A percentile compares a stretch with the other conserved stretches of the same genome.
Evolutionary conservation across 2,888 invertebrate genomes (phyloP).

Genomic region (Hymenopus coronatus): DNA sequence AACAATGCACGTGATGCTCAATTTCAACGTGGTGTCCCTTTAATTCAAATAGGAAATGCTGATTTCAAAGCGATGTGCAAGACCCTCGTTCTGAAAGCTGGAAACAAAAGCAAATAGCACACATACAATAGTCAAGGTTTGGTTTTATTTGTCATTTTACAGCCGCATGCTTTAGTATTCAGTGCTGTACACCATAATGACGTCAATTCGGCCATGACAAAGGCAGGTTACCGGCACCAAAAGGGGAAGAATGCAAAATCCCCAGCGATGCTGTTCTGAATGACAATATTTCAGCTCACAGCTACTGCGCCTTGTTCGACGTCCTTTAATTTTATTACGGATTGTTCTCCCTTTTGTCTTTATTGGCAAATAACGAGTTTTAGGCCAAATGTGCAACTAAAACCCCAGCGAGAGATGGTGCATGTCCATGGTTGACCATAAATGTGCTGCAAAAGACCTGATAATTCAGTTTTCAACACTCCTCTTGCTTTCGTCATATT

Average conservation of each 20-base stretch:
- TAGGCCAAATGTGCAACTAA: neutral
- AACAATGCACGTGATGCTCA: too few species aligned
- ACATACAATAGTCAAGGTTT: too few species aligned
- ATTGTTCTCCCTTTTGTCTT: too few species aligned
- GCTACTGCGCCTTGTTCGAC: neutral
- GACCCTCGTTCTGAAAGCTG: too few species aligned
- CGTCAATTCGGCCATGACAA: neutral
- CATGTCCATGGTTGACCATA: neutral
- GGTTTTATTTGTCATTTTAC: too few species aligned
- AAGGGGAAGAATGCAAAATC: neutral
- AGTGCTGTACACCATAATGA: neutral
- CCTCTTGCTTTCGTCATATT: too few species aligned
- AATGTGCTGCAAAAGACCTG: neutral
- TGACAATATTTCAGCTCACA: neutral
- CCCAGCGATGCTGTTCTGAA: neutral
- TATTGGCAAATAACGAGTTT: neutral
- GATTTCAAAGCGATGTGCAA: too few species aligned
- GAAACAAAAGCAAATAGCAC: neutral
- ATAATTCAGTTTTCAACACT: too few species aligned
- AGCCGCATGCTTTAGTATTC: neutral
- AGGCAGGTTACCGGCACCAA: neutral
- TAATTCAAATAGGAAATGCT: too few species aligned
- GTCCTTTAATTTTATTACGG: neutral
- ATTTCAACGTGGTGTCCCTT: too few species aligned
- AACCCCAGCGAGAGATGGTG: too few species aligned